A percentile compares a stretch with the other conserved stretches of the same genome.
phyloP scores from a whole-genome alignment of 2,113 vertebrate genomes.

The Chelonoidis abingdonii region DNA sequence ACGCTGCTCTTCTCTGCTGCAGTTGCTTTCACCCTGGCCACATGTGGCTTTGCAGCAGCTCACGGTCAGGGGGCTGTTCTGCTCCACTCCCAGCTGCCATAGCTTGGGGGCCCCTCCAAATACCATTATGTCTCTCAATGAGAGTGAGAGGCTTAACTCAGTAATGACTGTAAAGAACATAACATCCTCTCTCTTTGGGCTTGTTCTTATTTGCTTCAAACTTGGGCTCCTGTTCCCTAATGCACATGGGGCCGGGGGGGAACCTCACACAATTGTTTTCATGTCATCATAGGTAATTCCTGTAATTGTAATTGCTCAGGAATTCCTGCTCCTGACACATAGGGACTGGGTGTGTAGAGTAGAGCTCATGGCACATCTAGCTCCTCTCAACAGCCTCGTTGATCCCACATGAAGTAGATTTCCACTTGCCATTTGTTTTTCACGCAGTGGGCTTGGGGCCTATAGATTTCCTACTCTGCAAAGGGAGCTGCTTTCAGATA shows the following conservation, averaged over 20 bases:
- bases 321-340: conserved; percentile 72
- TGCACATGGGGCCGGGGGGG: background rate
- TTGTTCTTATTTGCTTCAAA: conserved; percentile 59
- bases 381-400: conserved; percentile 29
- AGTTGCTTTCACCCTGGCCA: background rate
- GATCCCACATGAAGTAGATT: conserved; percentile 59
- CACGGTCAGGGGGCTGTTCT: no score
- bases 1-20: background rate
- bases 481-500: background rate
- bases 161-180: background rate
- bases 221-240: conserved; percentile 47
- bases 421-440: conserved; percentile 28
- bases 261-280: background rate
- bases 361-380: conserved; percentile 26
- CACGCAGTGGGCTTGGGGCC: background rate
- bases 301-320: conserved; percentile 75
- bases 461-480: conserved; percentile 7
- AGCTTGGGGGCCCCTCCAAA: background rate
- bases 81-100: background rate
- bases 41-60: background rate
- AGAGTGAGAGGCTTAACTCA: background rate
- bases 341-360: background rate
- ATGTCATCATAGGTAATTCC: conserved; percentile 47
- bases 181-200: background rate
- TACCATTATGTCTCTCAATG: background rate